Base-by-base conservation (phyloP, 2,113 vertebrate species). In the Clinocottus analis region DNA sequence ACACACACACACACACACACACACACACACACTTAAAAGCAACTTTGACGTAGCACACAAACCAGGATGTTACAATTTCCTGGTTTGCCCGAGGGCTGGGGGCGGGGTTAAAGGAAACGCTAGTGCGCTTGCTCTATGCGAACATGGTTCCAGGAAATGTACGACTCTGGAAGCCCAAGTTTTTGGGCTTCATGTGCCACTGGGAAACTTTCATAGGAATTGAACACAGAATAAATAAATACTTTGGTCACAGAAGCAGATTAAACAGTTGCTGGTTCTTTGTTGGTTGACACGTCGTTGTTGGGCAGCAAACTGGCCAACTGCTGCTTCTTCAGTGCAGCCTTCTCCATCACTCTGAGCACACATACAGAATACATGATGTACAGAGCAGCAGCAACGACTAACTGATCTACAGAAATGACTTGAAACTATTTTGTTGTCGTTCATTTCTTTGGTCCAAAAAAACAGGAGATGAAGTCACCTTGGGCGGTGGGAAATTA, bases 201-300 rank as follows among this genome's bases (percentile, higher is more conserved):
- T 10, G 9, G n/a, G 51, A 0, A 13, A 55, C 51, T 55, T 55
- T 55, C n/a, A 25, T 2, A 55, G 51, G 23, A 53, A 53, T n/a
- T 53, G 11, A 55, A 55, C 23, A 3, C 1, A 55, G 10, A 10
- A 59, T 56, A 75, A 87, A 85, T 82, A 79, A 87, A 87, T 81
- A 79, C 21, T 66, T 37, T 39, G 16, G 31, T 67, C 13, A 17
- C n/a, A 60, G 27, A 16, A 8, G 23, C 60, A 65, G 13, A 14
- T 87, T 62, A 93, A 23, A 92, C 90, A 7, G 17, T 31, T 10
- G 67, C 68, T 33, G 86, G 37, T 3, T 87, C 80, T 77, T 83
- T 86, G 71, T 77, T 82, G 72, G 37, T 80, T 1, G 85, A 60
- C 0, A 87, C 29, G 51, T 77, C n/a, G 27, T 29, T 35, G 64